These are phyloP conservation scores for Falco peregrinus DNA, from an alignment of 2,797 vertebrate genomes.

Conservation along the genomic window DNA sequence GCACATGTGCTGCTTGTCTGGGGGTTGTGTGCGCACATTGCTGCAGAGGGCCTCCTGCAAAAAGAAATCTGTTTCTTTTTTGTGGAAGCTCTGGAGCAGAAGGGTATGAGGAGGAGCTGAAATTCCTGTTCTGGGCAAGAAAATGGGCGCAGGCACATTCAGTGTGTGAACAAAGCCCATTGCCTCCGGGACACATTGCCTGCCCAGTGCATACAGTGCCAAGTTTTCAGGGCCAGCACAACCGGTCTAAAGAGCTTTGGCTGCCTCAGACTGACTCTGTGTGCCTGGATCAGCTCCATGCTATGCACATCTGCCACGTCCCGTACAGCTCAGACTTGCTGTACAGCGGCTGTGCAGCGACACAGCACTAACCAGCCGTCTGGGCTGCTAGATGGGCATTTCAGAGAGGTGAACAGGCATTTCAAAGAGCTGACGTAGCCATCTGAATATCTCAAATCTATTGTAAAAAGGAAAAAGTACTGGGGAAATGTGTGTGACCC, in stretches of 20 bases:
- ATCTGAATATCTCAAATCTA: neutral
- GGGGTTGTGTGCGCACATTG: neutral
- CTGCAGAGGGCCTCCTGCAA: neutral
- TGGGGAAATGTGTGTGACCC: neutral
- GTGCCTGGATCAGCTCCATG: neutral
- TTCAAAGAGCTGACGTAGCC: neutral
- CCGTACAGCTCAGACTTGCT: neutral
- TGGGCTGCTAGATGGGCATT: neutral
- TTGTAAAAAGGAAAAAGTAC: neutral
- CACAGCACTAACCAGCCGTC: no score
- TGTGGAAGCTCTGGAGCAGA: neutral
- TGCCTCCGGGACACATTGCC: accelerated
- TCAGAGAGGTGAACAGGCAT: neutral
- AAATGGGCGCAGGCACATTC: neutral
- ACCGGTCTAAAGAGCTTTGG: neutral
- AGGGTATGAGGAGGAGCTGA: accelerated
- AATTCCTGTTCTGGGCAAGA: neutral
- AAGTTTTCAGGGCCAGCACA: neutral
- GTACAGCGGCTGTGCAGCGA: neutral
- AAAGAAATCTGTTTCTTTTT: neutral
- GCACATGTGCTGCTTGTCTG: neutral
- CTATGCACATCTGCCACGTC: accelerated
- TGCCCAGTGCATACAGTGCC: accelerated
- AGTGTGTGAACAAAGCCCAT: neutral
- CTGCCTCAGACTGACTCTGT: neutral